Base-by-base conservation (phyloP, 2,888 invertebrate species). In the Idaea biselata region DNA sequence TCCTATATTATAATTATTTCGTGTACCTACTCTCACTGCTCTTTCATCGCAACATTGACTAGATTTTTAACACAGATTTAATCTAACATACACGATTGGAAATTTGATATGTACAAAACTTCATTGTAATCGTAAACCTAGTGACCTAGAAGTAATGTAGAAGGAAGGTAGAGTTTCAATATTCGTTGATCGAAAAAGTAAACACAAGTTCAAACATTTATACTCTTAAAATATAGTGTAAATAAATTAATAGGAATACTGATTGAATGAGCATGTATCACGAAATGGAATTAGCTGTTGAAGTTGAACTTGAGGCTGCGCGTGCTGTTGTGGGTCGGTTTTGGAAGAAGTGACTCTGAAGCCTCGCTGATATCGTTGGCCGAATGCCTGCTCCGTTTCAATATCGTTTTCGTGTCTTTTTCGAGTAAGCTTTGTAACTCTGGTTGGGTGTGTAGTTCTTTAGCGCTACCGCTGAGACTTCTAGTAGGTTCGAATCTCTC, bases 311-410 rank as follows among this genome's bases (percentile, higher is more conserved):
- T 94, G 71, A 95, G 89, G 65, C 95, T 95, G 65, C 94, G 93
- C 6, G 95, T 94, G 74, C 95, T 94, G 54, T 95, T 94, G 68
- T 95, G 88, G 16, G 94, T 91, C 57, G 90, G 84, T 63, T 92
- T 87, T 65, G 94, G 93, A 63, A 95, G 93, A 69, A 95, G 87
- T 65, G 93, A 79, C 67, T 93, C 88, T 0, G 94, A 89, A 61
- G 93, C 93, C 68, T 93, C 94, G 73, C 94, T 94, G 25, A 95
- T 93, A 79, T 96, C 96, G 63, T 95, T 95, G 11, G 95, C 94
- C 55, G 95, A 96, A 81, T 95, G 95, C 67, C 96, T 91, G 78
- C 94, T 95, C 66, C 93, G 91, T 68, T 80, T 87, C 68, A 93
- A 75, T 64, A 75, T 82, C 8, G 81, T 74, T 70, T 78, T 86